phyloP scores from a whole-genome alignment of 2,113 vertebrate species.

The Pelvicachromis taeniatus region DNA sequence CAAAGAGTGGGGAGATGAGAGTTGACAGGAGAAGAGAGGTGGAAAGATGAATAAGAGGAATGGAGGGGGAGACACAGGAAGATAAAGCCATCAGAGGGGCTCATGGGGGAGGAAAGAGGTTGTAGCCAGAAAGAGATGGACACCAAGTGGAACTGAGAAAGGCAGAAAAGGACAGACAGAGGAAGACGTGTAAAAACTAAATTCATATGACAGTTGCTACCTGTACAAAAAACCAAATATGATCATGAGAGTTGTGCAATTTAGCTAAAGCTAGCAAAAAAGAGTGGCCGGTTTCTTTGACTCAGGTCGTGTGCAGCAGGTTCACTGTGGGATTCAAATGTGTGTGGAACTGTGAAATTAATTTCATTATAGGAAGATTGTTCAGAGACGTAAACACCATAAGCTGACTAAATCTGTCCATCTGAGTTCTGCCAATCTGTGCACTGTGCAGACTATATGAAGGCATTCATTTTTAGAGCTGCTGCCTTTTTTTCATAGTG shows the following conservation, averaged over 20 bases:
- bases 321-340: neutral
- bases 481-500: neutral
- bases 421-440: slow-evolving; percentile 3
- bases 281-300: neutral
- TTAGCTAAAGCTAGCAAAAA: neutral
- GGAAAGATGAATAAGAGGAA: slow-evolving; percentile 29
- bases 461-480: neutral
- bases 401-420: neutral
- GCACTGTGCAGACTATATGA: neutral
- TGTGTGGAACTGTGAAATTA: slow-evolving; percentile 27
- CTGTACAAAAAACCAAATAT: neutral
- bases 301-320: neutral
- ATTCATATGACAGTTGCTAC: slow-evolving; percentile 15
- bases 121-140: slow-evolving; percentile 15
- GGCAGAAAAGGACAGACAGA: slow-evolving; percentile 18
- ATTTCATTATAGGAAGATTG: neutral
- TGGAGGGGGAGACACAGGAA: neutral
- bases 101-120: slow-evolving; percentile 27
- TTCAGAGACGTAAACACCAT: slow-evolving; percentile 32
- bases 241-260: neutral
- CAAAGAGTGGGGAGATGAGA: slow-evolving; percentile 35
- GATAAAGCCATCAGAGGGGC: slow-evolving; percentile 33
- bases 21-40: slow-evolving; percentile 55
- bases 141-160: neutral
- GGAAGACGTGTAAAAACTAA: neutral